Percentiles rank a stretch among this genome's conserved stretches.
Evolutionary conservation across 2,797 vertebrate genomes (phyloP).

Genomic region (Manis crassicaudata): DNA sequence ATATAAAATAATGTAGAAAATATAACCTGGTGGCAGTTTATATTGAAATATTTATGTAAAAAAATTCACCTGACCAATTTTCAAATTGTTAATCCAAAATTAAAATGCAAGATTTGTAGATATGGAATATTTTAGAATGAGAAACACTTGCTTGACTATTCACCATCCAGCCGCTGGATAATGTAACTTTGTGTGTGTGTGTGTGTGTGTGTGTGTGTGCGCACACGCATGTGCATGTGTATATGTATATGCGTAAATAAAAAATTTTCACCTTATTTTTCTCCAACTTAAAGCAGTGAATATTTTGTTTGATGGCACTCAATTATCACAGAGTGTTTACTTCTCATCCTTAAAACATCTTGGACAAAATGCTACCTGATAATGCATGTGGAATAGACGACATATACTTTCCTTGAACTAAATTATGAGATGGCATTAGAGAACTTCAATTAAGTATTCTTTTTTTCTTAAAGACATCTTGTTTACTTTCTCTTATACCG

Average conservation of each 20-base stretch:
- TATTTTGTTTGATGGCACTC: neutral
- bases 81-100: slow-evolving; percentile 21
- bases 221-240: no score
- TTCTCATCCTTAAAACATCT: neutral
- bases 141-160: neutral
- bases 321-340: neutral
- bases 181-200: neutral
- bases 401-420: neutral
- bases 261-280: slow-evolving; percentile 12
- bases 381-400: neutral
- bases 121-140: slow-evolving; percentile 19
- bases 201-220: neutral
- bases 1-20: neutral
- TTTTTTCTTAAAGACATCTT: slow-evolving; percentile 25
- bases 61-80: neutral
- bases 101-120: neutral
- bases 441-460: slow-evolving; percentile 22
- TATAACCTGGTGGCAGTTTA: neutral
- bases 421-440: neutral
- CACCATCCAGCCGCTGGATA: neutral
- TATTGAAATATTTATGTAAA: neutral
- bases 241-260: neutral
- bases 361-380: neutral
- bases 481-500: slow-evolving; percentile 11
- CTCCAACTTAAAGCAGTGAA: neutral